Evolutionary conservation across 2,113 vertebrate species (phyloP), one percentile per base, ranked within the genome.

Genomic region (Burhinus bistriatus): DNA sequence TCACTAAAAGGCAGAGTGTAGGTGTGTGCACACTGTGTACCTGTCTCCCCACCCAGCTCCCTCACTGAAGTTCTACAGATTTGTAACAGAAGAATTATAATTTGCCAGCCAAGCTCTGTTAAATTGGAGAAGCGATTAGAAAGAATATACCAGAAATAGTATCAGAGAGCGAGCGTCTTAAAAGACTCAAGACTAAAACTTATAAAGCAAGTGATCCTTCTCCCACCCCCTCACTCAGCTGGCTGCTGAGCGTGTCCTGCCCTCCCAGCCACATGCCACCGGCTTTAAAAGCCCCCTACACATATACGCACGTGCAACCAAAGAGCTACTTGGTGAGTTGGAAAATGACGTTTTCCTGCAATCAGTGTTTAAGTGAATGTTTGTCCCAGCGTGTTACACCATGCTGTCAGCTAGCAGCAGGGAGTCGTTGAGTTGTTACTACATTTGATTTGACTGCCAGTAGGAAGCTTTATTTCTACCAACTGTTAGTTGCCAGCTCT

Each of bases 391-490:
- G 96, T 97, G 98, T 93, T 98, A 97, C 97, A 95, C 98, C 98
- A 98, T 57, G 98, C 98, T 98, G 98, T 98, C 98, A 98, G 98
- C 96, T 81, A 98, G 95, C 98, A 97, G 98, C 98, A 73, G 98
- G 98, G 98, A 95, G 98, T 83, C 97, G 7, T 49, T 40, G 98
- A 98, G 98, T 98, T 98, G 98, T 98, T 98, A 97, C 98, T 97
- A 98, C 98, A 98, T 98, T 98, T 99, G 98, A 99, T 99, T 98
- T 98, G 98, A 98, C 98, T 99, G 98, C 98, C 98, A 97, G 98
- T 98, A 98, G 98, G 98, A 98, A 97, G 98, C 98, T 98, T 97
- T 97, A 98, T 98, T 98, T 98, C 98, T 95, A 98, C 98, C 98
- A 98, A 98, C 97, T 97, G 98, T 97, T 98, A 97, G 96, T 95